Base-by-base conservation (phyloP, 1,140 invertebrate genomes). In the Drosophila biarmipes region DNA sequence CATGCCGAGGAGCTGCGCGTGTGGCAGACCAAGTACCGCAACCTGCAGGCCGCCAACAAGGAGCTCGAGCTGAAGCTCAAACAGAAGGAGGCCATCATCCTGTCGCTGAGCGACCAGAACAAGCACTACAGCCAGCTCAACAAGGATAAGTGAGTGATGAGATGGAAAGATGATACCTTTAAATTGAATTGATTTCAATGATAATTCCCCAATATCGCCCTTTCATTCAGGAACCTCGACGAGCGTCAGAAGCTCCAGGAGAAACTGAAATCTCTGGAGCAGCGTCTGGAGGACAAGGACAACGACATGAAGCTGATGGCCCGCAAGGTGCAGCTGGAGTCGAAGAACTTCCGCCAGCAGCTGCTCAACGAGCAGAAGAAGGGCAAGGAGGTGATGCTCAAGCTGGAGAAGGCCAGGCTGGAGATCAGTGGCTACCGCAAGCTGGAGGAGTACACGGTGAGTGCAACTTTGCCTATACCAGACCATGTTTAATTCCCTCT, bases 1-100 rank as follows among this genome's bases (percentile, higher is more conserved):
- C 96, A 96, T 86, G 95, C 94, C 34, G 96, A 96, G 82, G 96
- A 97, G 92, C 92, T 96, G n/a, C 93, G 95, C 52, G 93, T 95
- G 11, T 93, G 96, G 87, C 94, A 95, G 78, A 93, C 93, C 12
- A 95, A 95, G 79, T 94, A 95, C 87, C 96, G 95, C 62, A 94
- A 94, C 73, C 84, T 96, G 27, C 94, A 94, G 74, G 92, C 93
- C 48, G 92, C 94, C 53, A 93, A 95, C 54, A 95, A 94, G 75
- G 94, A 95, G 42, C 92, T 93, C 4, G 93, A 92, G 38, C 93
- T 94, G 62, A 93, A 93, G 76, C 76, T 96, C 0, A 96, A 96
- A 85, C 94, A 95, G 62, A 95, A 94, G 71, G 95, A 96, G 75
- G 92, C 94, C 55, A 94, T 95, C 73, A 87, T 95, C 27, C 92